phyloP scores from a whole-genome alignment of 2,113 vertebrate species.

The Phaetusa simplex region DNA sequence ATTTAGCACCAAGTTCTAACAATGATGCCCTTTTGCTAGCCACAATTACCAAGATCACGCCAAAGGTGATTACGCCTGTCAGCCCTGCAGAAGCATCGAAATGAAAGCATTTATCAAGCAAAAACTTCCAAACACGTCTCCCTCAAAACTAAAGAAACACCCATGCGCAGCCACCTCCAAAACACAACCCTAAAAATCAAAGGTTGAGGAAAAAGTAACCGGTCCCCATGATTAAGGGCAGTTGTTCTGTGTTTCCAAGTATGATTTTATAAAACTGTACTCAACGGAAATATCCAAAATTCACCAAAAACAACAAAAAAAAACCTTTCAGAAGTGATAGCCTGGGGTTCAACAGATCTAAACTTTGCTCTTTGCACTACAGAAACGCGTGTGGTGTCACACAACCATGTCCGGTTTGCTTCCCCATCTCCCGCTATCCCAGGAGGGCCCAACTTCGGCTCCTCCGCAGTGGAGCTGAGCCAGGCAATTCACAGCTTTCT shows the following conservation, averaged over 20 bases:
- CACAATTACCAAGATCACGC: neutral
- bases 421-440: neutral
- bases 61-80: neutral
- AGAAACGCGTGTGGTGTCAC: rapidly evolving
- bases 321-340: neutral
- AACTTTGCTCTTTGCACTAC: neutral
- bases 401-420: neutral
- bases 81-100: neutral
- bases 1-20: slow-evolving; percentile 17
- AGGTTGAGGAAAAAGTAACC: neutral
- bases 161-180: neutral
- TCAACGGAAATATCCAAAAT: neutral
- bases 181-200: neutral
- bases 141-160: neutral
- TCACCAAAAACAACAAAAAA: neutral
- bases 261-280: neutral
- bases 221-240: neutral
- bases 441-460: neutral
- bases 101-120: neutral
- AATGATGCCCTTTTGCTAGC: slow-evolving; percentile 14
- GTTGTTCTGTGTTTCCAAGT: neutral
- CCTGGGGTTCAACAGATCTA: neutral
- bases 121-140: neutral
- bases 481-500: neutral
- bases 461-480: rapidly evolving